These are phyloP conservation scores for Scrobipalpa costella DNA, from an alignment of 2,888 invertebrate species.

Conservation along the genomic window DNA sequence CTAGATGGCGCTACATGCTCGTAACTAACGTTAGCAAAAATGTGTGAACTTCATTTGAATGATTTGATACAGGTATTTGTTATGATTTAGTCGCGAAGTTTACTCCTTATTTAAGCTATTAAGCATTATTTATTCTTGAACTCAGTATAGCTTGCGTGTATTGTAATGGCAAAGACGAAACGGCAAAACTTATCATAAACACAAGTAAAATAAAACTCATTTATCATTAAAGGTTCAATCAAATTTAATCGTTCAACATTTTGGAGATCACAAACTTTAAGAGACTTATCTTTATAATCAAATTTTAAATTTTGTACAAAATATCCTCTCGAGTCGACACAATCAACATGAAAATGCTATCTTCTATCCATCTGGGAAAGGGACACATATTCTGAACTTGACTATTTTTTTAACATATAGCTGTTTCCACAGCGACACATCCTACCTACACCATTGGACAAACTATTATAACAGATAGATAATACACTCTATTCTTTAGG, in stretches of 20 bases:
- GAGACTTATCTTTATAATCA: constrained; percentile 67
- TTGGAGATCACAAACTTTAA: constrained; percentile 75
- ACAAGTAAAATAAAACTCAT: constrained; percentile 49
- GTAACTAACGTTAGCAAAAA: not conserved
- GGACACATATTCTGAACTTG: constrained; percentile 61
- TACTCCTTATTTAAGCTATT: not conserved
- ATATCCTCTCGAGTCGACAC: constrained; percentile 69
- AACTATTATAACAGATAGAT: constrained; percentile 63
- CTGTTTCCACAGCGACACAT: constrained; percentile 27
- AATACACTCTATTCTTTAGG: constrained; percentile 75
- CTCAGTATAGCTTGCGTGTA: too few relatives aligned
- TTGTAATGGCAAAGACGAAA: constrained; percentile 17
- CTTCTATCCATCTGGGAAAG: constrained; percentile 55
- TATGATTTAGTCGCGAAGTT: not conserved
- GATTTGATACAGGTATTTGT: too few relatives aligned
- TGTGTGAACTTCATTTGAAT: not conserved
- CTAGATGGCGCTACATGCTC: constrained; percentile 15
- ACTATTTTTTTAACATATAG: constrained; percentile 38
- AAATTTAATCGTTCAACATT: constrained; percentile 76
- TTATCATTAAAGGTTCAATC: constrained; percentile 62
- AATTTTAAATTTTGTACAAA: constrained; percentile 78
- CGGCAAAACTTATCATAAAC: not conserved
- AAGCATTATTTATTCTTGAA: not conserved
- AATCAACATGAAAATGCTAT: constrained; percentile 62
- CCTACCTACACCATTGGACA: constrained; percentile 53